A percentile compares a stretch with the other conserved stretches of the same genome.
Evolutionary conservation across 2,888 invertebrate species (phyloP).

Genomic region (Carcina quercana): DNA sequence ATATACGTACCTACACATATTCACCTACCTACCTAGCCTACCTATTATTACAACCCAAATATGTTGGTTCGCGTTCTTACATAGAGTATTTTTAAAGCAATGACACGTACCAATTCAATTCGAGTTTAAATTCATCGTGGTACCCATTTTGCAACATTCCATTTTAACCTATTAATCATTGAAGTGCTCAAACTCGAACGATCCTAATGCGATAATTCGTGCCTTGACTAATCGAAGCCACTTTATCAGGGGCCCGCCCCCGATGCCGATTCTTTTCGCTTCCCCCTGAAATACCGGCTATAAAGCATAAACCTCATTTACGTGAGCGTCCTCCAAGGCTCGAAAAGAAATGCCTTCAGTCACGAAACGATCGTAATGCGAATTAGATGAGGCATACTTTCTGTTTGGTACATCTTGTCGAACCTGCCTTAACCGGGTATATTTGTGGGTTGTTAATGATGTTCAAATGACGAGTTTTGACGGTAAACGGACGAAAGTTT

Average conservation of each 20-base stretch:
- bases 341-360: constrained; percentile 54
- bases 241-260: constrained; percentile 35
- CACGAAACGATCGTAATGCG: constrained; percentile 55
- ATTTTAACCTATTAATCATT: too few relatives aligned
- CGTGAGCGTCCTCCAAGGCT: constrained; percentile 51
- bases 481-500: neutral
- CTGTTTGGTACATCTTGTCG: constrained; percentile 52
- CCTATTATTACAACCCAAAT: too few relatives aligned
- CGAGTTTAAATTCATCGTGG: too few relatives aligned
- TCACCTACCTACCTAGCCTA: too few relatives aligned
- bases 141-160: too few relatives aligned
- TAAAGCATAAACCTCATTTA: constrained; percentile 56
- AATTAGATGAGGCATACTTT: constrained; percentile 52
- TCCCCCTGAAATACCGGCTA: constrained; percentile 39
- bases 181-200: too few relatives aligned
- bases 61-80: too few relatives aligned
- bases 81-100: too few relatives aligned
- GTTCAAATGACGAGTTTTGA: constrained; percentile 28
- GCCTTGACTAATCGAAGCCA: constrained; percentile 36
- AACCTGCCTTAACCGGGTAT: constrained; percentile 46
- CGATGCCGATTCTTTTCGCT: constrained; percentile 34
- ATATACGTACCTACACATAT: too few relatives aligned
- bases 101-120: too few relatives aligned
- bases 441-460: constrained; percentile 43
- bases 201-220: constrained; percentile 29